Evolutionary conservation across 2,888 invertebrate genomes (phyloP).

Genomic region (Arctia plantaginis): DNA sequence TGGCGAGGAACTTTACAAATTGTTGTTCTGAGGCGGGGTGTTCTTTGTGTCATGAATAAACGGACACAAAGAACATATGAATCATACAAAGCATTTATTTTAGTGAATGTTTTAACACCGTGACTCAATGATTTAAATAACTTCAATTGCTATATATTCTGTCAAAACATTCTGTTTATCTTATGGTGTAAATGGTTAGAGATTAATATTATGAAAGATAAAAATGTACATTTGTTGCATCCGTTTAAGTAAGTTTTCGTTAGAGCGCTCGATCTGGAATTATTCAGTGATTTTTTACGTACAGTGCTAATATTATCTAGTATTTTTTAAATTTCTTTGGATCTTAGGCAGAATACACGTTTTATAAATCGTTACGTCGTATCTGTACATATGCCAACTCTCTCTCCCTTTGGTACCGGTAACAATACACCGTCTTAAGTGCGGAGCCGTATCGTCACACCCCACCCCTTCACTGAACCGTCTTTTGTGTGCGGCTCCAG

Average conservation of each 20-base stretch:
- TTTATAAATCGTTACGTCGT: conserved; percentile 22
- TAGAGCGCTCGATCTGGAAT: too few species aligned
- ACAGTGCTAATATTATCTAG: neutral
- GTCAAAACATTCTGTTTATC: too few species aligned
- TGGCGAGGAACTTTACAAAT: too few species aligned
- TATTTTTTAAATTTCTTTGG: neutral
- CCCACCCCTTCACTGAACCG: conserved; percentile 20
- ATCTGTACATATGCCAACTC: conserved; percentile 34
- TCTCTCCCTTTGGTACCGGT: conserved; percentile 43
- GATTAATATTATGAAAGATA: too few species aligned
- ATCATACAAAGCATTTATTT: too few species aligned
- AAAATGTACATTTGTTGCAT: neutral
- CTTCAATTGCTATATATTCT: too few species aligned
- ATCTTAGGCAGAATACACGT: conserved; percentile 26
- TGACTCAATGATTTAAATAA: too few species aligned
- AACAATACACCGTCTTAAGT: conserved; percentile 63
- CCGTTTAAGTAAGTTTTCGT: too few species aligned
- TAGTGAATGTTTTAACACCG: too few species aligned
- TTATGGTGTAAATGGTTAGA: too few species aligned
- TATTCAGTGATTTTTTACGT: neutral
- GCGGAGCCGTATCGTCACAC: conserved; percentile 59
- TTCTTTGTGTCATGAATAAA: too few species aligned
- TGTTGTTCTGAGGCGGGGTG: neutral
- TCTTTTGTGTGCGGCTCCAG: conserved; percentile 40
- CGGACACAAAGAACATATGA: too few species aligned